Conservation (phyloP, 1,140 invertebrate genomes). For the Aporrectodea caliginosa region DNA sequence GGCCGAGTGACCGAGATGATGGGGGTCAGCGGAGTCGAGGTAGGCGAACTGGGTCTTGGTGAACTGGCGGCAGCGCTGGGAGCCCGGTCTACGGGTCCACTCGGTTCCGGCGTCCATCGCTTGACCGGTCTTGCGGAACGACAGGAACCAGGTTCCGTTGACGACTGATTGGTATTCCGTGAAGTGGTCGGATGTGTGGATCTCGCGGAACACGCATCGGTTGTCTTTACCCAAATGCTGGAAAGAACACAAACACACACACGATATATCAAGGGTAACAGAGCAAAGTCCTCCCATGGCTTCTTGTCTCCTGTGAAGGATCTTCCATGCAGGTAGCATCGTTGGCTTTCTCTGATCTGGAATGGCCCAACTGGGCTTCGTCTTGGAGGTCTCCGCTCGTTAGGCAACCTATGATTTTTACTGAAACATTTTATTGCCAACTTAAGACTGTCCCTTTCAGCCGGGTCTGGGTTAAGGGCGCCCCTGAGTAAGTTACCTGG, state of each 20-base stretch:
- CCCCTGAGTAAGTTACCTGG: no score
- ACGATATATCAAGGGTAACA: no score
- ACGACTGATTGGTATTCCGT: constrained; percentile 14
- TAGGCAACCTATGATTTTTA: no score
- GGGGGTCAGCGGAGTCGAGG: not conserved
- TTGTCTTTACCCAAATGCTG: constrained; percentile 14
- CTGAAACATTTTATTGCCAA: no score
- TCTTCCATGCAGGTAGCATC: no score
- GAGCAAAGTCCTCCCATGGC: no score
- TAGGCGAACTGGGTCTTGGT: not conserved
- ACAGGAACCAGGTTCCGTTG: constrained; percentile 9
- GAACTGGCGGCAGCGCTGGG: not conserved
- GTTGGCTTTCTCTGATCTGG: no score
- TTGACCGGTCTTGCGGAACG: not conserved
- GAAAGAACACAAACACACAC: not conserved
- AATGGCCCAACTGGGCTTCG: no score
- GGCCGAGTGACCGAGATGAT: not conserved
- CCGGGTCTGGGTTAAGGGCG: no score
- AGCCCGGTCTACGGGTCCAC: not conserved
- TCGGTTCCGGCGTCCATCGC: constrained; percentile 11
- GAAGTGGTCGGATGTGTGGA: constrained; percentile 9
- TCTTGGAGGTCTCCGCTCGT: no score
- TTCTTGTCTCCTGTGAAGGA: no score
- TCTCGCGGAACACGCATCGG: constrained; percentile 7
- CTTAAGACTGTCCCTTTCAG: no score